These are phyloP conservation scores for Buphagus erythrorhynchus DNA, from an alignment of 2,797 vertebrate species.

Conservation along the genomic window DNA sequence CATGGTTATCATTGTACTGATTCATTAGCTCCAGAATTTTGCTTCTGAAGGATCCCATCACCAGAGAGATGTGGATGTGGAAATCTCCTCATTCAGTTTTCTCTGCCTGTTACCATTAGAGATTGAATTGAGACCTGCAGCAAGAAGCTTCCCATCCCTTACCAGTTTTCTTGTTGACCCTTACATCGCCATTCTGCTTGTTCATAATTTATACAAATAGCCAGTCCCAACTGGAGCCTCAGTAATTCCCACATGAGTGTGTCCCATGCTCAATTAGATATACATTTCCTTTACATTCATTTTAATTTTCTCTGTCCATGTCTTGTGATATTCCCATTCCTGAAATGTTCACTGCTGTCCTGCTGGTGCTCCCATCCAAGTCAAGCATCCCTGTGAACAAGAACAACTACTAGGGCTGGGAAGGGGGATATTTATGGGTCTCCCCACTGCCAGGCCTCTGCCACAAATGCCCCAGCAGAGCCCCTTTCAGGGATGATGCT, in stretches of 20 bases:
- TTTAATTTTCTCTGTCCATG: background rate
- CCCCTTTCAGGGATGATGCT: background rate
- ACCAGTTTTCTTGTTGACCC: background rate
- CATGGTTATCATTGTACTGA: background rate
- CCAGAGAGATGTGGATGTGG: background rate
- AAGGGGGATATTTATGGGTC: background rate
- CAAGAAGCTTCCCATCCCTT: background rate
- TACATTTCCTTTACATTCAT: background rate
- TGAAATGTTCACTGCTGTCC: background rate
- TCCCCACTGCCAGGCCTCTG: background rate
- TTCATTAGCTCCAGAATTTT: background rate
- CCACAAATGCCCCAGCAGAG: background rate
- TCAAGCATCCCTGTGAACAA: background rate
- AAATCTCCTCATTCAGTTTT: background rate
- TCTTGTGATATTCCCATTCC: background rate
- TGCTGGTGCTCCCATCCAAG: background rate
- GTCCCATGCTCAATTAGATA: background rate
- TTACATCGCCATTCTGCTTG: background rate
- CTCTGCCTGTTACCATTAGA: background rate
- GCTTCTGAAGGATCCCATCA: background rate
- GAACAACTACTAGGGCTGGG: background rate
- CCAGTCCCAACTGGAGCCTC: background rate
- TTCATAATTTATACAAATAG: background rate
- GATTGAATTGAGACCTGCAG: background rate
- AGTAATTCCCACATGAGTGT: background rate